phyloP scores from a whole-genome alignment of 2,797 vertebrate genomes.

The Enteromius thamalakanensis region DNA sequence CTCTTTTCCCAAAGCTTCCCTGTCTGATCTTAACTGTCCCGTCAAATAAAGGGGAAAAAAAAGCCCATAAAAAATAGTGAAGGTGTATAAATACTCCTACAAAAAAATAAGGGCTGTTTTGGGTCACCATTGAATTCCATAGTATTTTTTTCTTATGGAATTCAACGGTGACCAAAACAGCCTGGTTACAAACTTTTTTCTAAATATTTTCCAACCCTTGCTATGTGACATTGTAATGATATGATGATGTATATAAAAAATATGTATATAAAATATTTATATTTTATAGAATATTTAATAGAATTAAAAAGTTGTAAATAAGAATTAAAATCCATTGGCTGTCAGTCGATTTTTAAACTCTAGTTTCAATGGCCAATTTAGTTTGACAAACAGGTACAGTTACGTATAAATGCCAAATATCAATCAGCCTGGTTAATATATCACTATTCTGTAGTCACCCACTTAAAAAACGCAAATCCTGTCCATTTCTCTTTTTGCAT shows the following conservation, averaged over 20 bases:
- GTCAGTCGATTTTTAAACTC: background rate
- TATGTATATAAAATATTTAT: too few relatives aligned
- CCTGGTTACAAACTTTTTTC: background rate
- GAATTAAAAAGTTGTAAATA: background rate
- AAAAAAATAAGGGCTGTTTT: too few relatives aligned
- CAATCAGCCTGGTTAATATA: constrained; percentile 30
- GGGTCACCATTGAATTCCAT: too few relatives aligned
- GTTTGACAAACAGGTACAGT: constrained; percentile 4
- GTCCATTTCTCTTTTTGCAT: constrained; percentile 33
- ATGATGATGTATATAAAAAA: background rate
- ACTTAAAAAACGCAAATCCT: constrained; percentile 43
- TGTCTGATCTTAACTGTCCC: too few relatives aligned
- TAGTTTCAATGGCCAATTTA: background rate
- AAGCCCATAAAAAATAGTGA: too few relatives aligned
- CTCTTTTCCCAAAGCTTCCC: too few relatives aligned
- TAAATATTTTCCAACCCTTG: background rate
- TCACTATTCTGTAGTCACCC: constrained; percentile 39
- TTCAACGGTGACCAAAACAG: too few relatives aligned
- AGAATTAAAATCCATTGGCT: background rate
- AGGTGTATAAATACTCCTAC: too few relatives aligned
- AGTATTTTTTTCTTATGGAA: too few relatives aligned
- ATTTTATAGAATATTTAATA: background rate
- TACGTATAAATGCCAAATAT: constrained; percentile 1
- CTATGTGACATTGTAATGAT: background rate
- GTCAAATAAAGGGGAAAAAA: too few relatives aligned